Percentiles rank a stretch among this genome's conserved stretches.
Evolutionary conservation across 2,888 invertebrate species (phyloP).

Genomic region (Ophonus ardosiacus): DNA sequence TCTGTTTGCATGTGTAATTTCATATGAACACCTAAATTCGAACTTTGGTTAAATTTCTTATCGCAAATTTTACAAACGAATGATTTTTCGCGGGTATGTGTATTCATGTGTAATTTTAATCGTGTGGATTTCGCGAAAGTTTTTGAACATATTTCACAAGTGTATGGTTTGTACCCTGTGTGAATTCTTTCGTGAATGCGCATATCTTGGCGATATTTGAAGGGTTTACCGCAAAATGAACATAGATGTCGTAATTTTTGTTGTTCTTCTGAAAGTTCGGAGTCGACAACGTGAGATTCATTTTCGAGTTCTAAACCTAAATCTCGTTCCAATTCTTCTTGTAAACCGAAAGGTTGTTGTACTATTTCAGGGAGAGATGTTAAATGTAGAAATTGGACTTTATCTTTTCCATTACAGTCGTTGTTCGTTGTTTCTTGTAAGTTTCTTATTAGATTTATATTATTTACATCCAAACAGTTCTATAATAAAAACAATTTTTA

Average conservation of each 20-base stretch:
- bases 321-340: not conserved
- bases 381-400: not conserved
- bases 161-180: slow-evolving; percentile 53
- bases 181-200: slow-evolving; percentile 60
- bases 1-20: slow-evolving; percentile 54
- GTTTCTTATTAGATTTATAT: not conserved
- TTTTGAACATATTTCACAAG: slow-evolving; percentile 47
- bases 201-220: slow-evolving; percentile 59
- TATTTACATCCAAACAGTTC: not conserved
- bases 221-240: slow-evolving; percentile 54
- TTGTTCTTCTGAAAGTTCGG: not conserved
- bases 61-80: slow-evolving; percentile 50
- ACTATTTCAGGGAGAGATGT: slow-evolving; percentile 17
- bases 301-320: slow-evolving; percentile 11
- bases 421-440: slow-evolving; percentile 3
- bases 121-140: slow-evolving; percentile 54
- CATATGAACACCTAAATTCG: slow-evolving; percentile 55
- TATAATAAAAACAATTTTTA: too few species aligned
- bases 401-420: slow-evolving; percentile 3
- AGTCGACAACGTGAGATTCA: not conserved
- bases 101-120: slow-evolving; percentile 55
- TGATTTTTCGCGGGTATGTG: slow-evolving; percentile 54
- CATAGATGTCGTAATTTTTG: slow-evolving; percentile 41
- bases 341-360: slow-evolving; percentile 27
- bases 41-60: slow-evolving; percentile 57